phyloP scores from a whole-genome alignment of 64 coral and sea anemone genomes.

The Dendronephthya gigantea region DNA sequence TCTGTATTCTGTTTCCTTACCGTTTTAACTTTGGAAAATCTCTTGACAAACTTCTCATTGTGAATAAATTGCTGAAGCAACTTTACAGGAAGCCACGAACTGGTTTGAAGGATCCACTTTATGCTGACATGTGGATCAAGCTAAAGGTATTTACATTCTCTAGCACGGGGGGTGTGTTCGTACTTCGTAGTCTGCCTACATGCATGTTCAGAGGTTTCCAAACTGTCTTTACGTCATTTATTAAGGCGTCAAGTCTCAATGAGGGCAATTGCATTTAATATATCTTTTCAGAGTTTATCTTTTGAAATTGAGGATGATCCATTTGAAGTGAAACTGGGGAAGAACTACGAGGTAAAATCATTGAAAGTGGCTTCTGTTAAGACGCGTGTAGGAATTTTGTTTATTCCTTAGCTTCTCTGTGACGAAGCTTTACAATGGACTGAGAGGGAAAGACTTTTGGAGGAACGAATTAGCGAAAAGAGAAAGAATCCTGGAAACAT shows the following conservation, averaged over 20 bases:
- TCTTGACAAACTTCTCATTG: constrained; percentile 67
- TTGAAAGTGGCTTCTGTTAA: not conserved
- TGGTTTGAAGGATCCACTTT: constrained; percentile 58
- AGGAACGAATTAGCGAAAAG: constrained; percentile 57
- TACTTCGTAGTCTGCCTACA: too few species aligned
- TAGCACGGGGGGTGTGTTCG: too few species aligned
- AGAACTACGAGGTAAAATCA: constrained; percentile 96
- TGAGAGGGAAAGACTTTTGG: constrained; percentile 49
- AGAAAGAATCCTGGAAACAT: constrained; percentile 83
- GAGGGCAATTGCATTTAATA: not conserved
- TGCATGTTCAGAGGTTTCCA: too few species aligned
- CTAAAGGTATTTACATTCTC: not conserved
- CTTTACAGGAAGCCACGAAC: constrained; percentile 56
- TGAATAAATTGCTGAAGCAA: constrained; percentile 68
- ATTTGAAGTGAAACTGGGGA: constrained; percentile 93
- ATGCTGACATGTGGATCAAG: constrained; percentile 62
- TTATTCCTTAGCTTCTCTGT: constrained; percentile 44
- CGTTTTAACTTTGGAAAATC: constrained; percentile 81
- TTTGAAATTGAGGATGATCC: constrained; percentile 90
- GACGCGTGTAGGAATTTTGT: too few species aligned
- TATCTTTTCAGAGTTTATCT: constrained; percentile 41
- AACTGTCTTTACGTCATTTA: too few species aligned
- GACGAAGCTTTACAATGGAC: constrained; percentile 71
- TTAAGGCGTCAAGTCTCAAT: too few species aligned
- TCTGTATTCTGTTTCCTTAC: constrained; percentile 53